A percentile compares a stretch with the other conserved stretches of the same genome.
These are phyloP conservation scores for Emys orbicularis DNA, from an alignment of 2,797 vertebrate genomes.

Conservation along the genomic window DNA sequence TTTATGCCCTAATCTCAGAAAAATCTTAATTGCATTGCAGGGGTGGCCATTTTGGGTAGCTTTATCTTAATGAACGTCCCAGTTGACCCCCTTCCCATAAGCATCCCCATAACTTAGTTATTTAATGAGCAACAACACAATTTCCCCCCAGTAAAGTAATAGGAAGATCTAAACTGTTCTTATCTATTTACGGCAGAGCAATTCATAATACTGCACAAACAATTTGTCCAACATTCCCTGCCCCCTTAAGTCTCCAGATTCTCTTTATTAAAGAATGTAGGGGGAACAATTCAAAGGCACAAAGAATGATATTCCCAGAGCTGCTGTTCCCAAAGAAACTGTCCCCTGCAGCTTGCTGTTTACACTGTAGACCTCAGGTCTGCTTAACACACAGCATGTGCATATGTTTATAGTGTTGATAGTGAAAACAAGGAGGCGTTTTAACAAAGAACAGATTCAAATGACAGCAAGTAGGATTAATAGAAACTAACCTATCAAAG, in stretches of 20 bases:
- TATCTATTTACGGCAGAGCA: background rate
- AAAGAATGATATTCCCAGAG: too few relatives aligned
- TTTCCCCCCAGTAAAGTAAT: background rate
- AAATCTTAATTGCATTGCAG: constrained; percentile 23
- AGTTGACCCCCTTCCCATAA: constrained; percentile 31
- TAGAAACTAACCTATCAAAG: too few relatives aligned
- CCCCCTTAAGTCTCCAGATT: background rate
- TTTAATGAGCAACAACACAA: background rate
- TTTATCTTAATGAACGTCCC: constrained; percentile 65
- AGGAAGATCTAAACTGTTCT: constrained; percentile 34
- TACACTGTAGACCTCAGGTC: too few relatives aligned
- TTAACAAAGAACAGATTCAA: too few relatives aligned
- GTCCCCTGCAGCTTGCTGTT: too few relatives aligned
- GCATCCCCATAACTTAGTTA: constrained; percentile 38
- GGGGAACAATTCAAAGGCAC: too few relatives aligned
- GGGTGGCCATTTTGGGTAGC: constrained; percentile 32
- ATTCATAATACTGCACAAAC: constrained; percentile 23
- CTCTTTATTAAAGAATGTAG: too few relatives aligned
- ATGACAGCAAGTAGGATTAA: too few relatives aligned
- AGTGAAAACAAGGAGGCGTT: too few relatives aligned
- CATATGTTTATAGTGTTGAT: too few relatives aligned
- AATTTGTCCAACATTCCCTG: background rate
- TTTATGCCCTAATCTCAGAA: constrained; percentile 31
- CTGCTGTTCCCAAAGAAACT: too few relatives aligned
- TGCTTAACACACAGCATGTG: too few relatives aligned